Percentiles rank a stretch among this genome's conserved stretches.
These are phyloP conservation scores for Planococcus citri DNA, from an alignment of 1,140 invertebrate genomes.

Conservation along the genomic window DNA sequence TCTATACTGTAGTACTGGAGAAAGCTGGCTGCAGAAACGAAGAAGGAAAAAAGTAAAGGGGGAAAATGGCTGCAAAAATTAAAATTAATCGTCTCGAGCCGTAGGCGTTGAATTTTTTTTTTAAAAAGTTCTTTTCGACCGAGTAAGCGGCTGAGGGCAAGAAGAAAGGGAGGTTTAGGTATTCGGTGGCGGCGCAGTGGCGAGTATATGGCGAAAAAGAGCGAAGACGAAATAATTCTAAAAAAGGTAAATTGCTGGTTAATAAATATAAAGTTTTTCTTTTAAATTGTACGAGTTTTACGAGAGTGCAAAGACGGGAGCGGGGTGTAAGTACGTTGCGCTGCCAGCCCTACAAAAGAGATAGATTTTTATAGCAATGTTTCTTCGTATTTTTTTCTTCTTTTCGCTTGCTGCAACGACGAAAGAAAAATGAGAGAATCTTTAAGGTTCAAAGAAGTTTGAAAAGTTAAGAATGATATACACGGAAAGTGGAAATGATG, in stretches of 20 bases:
- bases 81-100: slow-evolving; percentile 3
- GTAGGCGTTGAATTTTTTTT: not conserved
- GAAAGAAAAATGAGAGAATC: too few species aligned
- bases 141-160: not conserved
- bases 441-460: not conserved
- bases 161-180: too few species aligned
- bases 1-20: too few species aligned
- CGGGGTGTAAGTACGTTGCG: not conserved
- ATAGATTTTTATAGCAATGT: too few species aligned
- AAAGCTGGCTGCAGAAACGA: too few species aligned
- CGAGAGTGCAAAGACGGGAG: not conserved
- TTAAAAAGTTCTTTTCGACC: not conserved
- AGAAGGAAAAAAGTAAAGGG: not conserved
- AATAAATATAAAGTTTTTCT: slow-evolving; percentile 2
- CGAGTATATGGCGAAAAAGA: too few species aligned
- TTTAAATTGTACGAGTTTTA: not conserved
- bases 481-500: not conserved
- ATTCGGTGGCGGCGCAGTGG: too few species aligned
- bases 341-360: too few species aligned
- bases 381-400: not conserved
- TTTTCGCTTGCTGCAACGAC: not conserved
- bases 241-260: slow-evolving; percentile 3
- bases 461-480: not conserved
- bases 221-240: not conserved
- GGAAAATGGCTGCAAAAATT: not conserved